A percentile compares a stretch with the other conserved stretches of the same genome.
Conservation (phyloP, 2,797 vertebrate species). For the Brachyalestes nurse region DNA sequence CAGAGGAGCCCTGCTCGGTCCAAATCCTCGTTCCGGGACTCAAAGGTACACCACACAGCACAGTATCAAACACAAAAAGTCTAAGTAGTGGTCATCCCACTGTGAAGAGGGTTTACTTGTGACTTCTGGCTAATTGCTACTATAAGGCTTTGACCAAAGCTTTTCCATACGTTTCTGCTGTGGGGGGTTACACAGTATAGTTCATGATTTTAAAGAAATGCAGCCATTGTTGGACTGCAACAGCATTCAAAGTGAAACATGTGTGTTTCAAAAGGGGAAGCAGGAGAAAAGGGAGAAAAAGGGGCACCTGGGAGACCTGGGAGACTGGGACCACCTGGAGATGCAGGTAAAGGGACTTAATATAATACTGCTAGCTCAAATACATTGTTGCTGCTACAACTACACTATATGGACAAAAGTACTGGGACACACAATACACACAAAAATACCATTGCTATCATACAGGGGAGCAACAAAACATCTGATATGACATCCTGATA, state of each 20-base stretch:
- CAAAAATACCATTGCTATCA: too few species aligned
- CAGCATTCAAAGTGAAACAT: neutral
- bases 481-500: too few species aligned
- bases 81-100: neutral
- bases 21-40: constrained; percentile 97
- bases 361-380: neutral
- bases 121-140: neutral
- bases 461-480: too few species aligned
- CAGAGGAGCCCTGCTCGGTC: constrained; percentile 92
- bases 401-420: neutral
- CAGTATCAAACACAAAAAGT: neutral
- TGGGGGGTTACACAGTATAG: neutral
- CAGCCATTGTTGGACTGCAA: neutral
- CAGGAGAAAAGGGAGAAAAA: constrained; percentile 93
- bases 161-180: neutral
- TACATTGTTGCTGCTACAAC: neutral
- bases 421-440: too few species aligned
- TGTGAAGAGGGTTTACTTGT: constrained; percentile 1
- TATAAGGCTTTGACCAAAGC: too few species aligned
- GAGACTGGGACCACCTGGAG: constrained; percentile 91
- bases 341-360: constrained; percentile 84
- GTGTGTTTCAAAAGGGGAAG: constrained; percentile 80
- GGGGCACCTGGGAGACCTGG: constrained; percentile 92
- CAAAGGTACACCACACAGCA: constrained; percentile 82
- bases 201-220: neutral